Conservation (phyloP, 1,140 invertebrate species). For the Drosophila sp. region DNA sequence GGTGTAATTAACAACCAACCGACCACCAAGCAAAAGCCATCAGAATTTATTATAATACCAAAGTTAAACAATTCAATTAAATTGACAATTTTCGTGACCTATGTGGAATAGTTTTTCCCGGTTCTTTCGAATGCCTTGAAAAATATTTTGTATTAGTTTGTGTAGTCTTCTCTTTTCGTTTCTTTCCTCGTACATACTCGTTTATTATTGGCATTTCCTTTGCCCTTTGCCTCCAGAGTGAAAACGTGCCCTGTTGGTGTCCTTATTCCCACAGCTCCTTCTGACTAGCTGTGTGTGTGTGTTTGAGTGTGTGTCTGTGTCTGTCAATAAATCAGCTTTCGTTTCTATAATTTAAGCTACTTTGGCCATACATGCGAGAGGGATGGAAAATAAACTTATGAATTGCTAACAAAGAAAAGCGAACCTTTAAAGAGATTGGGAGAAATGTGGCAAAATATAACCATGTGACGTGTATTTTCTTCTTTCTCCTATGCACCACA, state of each 20-base stretch:
- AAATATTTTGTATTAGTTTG: constrained; percentile 4
- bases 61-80: constrained; percentile 9
- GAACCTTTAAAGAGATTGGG: neutral
- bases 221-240: neutral
- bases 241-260: constrained; percentile 1
- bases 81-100: constrained; percentile 5
- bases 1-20: neutral
- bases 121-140: neutral
- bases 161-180: neutral
- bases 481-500: neutral
- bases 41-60: constrained; percentile 3
- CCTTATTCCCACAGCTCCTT: neutral
- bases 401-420: constrained; percentile 7
- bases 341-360: constrained; percentile 52
- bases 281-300: neutral
- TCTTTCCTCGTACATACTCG: neutral
- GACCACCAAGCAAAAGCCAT: neutral
- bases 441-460: neutral
- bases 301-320: constrained; percentile 5
- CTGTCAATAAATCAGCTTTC: constrained; percentile 39
- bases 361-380: constrained; percentile 27
- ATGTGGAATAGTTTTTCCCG: neutral
- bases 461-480: neutral
- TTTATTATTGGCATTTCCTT: constrained; percentile 1
- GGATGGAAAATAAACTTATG: constrained; percentile 17